Base-by-base conservation (phyloP, 2,888 invertebrate genomes). In the Aromia moschata region DNA sequence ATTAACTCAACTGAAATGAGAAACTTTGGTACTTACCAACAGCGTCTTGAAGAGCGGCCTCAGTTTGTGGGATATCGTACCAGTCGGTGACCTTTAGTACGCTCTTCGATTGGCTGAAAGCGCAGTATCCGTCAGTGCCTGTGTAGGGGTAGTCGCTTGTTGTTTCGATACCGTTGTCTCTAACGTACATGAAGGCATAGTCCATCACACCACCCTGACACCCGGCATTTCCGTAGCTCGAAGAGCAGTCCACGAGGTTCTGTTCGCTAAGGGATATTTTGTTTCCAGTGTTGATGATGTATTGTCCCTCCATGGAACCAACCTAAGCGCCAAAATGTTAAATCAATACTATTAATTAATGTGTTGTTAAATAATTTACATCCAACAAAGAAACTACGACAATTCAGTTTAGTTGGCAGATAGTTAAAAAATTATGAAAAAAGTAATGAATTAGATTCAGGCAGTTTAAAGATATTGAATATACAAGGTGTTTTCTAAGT, bases 271-370 rank as follows among this genome's bases (percentile, higher is more conserved):
- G 85, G 1, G 94, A 92, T 18, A 92, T 85, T 56, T 95, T 83
- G 65, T 83, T 83, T n/a, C 90, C 90, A 10, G 84, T 84, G 80
- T 89, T 87, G 67, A 93, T 87, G 85, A 87, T 94, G 80, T 94
- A 91, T 80, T 94, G 94, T 0, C 90, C 94, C 83, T 95, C 95
- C 10, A 96, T 81, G 0, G 94, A 82, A 12, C 95, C 97, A 49
- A 95, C 96, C 89, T 94, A 77, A n/a, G n/a, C n/a, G n/a, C n/a
- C n/a, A n/a, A n/a, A n/a, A n/a, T n/a, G n/a, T n/a, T n/a, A n/a
- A n/a, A n/a, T n/a, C n/a, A n/a, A n/a, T n/a, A n/a, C n/a, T n/a
- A n/a, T n/a, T n/a, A n/a, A n/a, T n/a, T n/a, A n/a, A n/a, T n/a
- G n/a, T n/a, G n/a, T n/a, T n/a, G n/a, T n/a, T n/a, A n/a, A n/a